A percentile compares a stretch with the other conserved stretches of the same genome.
phyloP scores from a whole-genome alignment of 2,797 vertebrate species.

The Sebastes trivittatus region DNA sequence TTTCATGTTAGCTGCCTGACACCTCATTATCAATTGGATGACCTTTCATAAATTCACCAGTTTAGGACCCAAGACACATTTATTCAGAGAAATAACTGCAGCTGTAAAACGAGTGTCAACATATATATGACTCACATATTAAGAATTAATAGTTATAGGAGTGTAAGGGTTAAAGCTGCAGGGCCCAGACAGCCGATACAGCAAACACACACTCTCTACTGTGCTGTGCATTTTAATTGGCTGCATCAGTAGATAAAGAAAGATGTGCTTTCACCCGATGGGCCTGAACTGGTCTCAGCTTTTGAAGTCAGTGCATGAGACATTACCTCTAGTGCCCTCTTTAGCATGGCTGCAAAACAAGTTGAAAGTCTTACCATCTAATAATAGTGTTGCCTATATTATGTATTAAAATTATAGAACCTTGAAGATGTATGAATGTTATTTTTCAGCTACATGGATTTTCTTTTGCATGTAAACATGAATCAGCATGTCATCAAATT shows the following conservation, averaged over 20 bases:
- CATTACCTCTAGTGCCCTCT: background rate
- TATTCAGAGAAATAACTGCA: background rate
- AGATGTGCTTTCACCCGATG: background rate
- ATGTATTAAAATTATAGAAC: background rate
- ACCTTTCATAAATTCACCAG: background rate
- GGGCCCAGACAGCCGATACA: background rate
- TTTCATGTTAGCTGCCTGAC: background rate
- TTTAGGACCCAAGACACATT: background rate
- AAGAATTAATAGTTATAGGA: background rate
- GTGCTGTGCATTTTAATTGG: constrained; percentile 35
- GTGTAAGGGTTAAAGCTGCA: constrained; percentile 18
- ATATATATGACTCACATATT: background rate
- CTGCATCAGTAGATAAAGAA: constrained; percentile 11
- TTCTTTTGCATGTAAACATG: background rate
- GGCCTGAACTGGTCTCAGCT: background rate
- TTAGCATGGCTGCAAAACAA: background rate
- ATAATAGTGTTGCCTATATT: too few relatives aligned
- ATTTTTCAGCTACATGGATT: background rate
- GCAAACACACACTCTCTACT: background rate
- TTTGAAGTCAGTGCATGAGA: constrained; percentile 1
- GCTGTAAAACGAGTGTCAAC: background rate
- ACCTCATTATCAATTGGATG: background rate
- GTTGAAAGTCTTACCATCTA: background rate
- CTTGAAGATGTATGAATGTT: background rate
- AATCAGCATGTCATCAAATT: background rate